Percentiles rank a stretch among this genome's conserved stretches.
Evolutionary conservation across 2,797 vertebrate species (phyloP).

Genomic region (Pygocentrus nattereri): DNA sequence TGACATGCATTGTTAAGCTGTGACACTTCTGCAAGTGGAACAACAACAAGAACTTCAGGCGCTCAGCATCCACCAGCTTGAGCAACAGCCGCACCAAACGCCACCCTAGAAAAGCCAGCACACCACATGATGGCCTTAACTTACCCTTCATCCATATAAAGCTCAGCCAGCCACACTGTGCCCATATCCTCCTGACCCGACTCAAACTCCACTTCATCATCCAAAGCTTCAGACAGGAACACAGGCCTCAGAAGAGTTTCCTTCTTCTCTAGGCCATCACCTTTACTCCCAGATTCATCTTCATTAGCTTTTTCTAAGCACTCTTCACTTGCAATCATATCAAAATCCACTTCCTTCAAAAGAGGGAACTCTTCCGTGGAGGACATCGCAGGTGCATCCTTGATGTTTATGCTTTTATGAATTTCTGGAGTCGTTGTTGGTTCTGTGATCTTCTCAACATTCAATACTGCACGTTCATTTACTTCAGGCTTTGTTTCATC

Average conservation of each 20-base stretch:
- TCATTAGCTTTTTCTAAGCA: constrained; percentile 17
- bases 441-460: background rate
- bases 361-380: constrained; percentile 42
- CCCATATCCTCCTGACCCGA: constrained; percentile 77
- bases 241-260: constrained; percentile 45
- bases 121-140: constrained; percentile 66
- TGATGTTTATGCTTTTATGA: constrained; percentile 14
- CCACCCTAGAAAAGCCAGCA: background rate
- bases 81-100: background rate
- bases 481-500: background rate
- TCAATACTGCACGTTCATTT: background rate
- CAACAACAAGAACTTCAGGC: too few species aligned
- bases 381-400: constrained; percentile 23
- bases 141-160: constrained; percentile 77
- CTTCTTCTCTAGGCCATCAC: constrained; percentile 16
- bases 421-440: background rate
- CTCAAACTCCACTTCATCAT: constrained; percentile 78
- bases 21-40: background rate
- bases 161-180: constrained; percentile 76
- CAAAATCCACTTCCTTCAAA: constrained; percentile 66
- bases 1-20: background rate
- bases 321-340: constrained; percentile 68
- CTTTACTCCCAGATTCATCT: constrained; percentile 25
- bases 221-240: constrained; percentile 64
- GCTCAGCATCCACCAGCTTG: too few species aligned